Percentiles rank a stretch among this genome's conserved stretches.
These are phyloP conservation scores for Cheiracanthium punctorium DNA, from an alignment of 2,888 invertebrate species.

Conservation along the genomic window DNA sequence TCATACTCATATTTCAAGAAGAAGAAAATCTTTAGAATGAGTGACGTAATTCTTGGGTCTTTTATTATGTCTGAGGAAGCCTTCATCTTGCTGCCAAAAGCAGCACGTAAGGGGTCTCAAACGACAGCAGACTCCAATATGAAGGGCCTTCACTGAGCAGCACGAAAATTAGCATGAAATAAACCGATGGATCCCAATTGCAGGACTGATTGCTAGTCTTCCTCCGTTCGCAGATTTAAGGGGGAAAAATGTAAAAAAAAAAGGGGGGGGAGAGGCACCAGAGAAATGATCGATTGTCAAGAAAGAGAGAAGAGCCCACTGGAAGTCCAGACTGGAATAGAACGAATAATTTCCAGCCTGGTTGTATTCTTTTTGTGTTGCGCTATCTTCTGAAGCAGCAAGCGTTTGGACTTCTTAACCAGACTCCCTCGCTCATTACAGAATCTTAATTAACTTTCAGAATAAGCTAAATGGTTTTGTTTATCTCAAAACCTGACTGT, in stretches of 20 bases:
- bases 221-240: background rate
- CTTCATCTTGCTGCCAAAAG: slow-evolving; percentile 18
- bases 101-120: background rate
- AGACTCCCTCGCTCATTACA: slow-evolving; percentile 50
- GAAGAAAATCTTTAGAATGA: background rate
- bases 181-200: slow-evolving; percentile 52
- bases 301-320: slow-evolving; percentile 14
- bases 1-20: background rate
- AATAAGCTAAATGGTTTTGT: slow-evolving; percentile 58
- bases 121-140: slow-evolving; percentile 41
- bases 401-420: slow-evolving; percentile 35
- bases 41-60: background rate
- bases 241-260: slow-evolving; percentile 11
- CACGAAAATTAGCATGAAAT: slow-evolving; percentile 66
- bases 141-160: slow-evolving; percentile 21
- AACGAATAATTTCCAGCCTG: slow-evolving; percentile 2
- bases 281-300: slow-evolving; percentile 50
- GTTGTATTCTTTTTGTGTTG: slow-evolving; percentile 33
- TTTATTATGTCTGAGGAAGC: slow-evolving; percentile 9
- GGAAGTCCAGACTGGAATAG: slow-evolving; percentile 7
- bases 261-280: slow-evolving; percentile 15
- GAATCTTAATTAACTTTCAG: slow-evolving; percentile 63
- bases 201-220: slow-evolving; percentile 48
- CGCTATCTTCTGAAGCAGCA: slow-evolving; percentile 6
- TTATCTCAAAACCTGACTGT: slow-evolving; percentile 15